A percentile compares a stretch with the other conserved stretches of the same genome.
These are phyloP conservation scores for Sebastes trivittatus DNA, from an alignment of 2,797 vertebrate genomes.

Conservation along the genomic window DNA sequence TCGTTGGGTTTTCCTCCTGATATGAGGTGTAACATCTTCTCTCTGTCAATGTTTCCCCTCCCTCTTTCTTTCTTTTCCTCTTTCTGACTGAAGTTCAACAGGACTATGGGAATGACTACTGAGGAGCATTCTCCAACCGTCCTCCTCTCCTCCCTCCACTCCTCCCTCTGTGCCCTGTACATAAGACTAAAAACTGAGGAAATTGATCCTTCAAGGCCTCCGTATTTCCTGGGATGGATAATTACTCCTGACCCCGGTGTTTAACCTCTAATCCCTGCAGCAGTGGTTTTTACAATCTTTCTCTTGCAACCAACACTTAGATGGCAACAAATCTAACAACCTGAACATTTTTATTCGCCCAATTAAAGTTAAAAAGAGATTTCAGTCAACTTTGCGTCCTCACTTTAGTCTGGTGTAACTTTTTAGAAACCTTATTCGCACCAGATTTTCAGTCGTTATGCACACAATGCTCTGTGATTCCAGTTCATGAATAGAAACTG, in stretches of 20 bases:
- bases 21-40: conserved; percentile 62
- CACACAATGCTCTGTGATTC: not conserved
- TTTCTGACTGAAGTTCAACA: conserved; percentile 79
- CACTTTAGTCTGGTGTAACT: not conserved
- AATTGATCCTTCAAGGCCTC: conserved; percentile 37
- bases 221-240: conserved; percentile 46
- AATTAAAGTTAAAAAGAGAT: conserved; percentile 9
- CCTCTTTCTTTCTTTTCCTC: conserved; percentile 54
- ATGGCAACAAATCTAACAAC: not conserved
- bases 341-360: not conserved
- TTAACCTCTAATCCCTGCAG: conserved; percentile 51
- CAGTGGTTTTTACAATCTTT: conserved; percentile 8
- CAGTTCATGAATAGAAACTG: not conserved
- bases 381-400: not conserved
- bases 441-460: not conserved
- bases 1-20: conserved; percentile 51
- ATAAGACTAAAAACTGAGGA: conserved; percentile 49
- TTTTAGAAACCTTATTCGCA: not conserved
- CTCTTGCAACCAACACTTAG: not conserved
- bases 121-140: conserved; percentile 73
- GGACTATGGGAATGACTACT: conserved; percentile 88
- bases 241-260: conserved; percentile 33
- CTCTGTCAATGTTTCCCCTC: conserved; percentile 6
- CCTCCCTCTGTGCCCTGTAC: conserved; percentile 39
- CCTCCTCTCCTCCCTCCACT: conserved; percentile 46